Conservation (phyloP, 2,888 invertebrate genomes). For the Leptinotarsa juncta region DNA sequence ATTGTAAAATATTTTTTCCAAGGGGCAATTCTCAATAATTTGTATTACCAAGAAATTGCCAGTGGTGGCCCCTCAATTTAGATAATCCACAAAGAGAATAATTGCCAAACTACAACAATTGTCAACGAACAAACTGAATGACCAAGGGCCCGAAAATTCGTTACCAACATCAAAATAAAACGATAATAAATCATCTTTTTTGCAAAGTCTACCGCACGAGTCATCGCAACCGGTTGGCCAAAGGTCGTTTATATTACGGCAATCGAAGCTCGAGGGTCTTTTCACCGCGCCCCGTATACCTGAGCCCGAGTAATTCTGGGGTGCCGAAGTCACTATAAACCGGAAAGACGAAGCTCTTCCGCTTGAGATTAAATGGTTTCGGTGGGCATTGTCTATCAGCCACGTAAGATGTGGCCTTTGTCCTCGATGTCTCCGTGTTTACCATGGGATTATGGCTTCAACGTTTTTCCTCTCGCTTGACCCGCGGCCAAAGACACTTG, state of each 20-base stretch:
- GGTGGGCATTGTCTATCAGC: conserved; percentile 39
- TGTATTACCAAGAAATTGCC: too few species aligned
- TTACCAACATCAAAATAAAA: conserved; percentile 14
- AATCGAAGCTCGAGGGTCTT: conserved; percentile 35
- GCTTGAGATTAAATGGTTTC: conserved; percentile 56
- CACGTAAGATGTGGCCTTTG: conserved; percentile 39
- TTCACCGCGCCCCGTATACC: conserved; percentile 7
- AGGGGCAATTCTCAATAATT: too few species aligned
- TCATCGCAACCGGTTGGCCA: conserved; percentile 38
- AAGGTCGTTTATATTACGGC: conserved; percentile 41
- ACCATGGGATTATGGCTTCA: conserved; percentile 32
- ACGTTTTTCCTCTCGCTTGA: conserved; percentile 35
- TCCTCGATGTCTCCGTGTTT: conserved; percentile 32
- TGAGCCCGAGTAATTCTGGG: conserved; percentile 30
- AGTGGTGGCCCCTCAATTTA: too few species aligned
- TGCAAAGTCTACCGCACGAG: conserved; percentile 36
- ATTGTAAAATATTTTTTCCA: too few species aligned
- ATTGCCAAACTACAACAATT: not conserved
- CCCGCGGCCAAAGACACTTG: not conserved
- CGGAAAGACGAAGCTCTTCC: conserved; percentile 57
- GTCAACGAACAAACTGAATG: conserved; percentile 13
- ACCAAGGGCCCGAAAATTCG: conserved; percentile 24
- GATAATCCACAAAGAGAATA: not conserved
- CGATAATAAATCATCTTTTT: conserved; percentile 22
- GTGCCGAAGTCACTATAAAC: conserved; percentile 52